Evolutionary conservation across 1,140 invertebrate genomes (phyloP).

Genomic region (Augochlora pura): DNA sequence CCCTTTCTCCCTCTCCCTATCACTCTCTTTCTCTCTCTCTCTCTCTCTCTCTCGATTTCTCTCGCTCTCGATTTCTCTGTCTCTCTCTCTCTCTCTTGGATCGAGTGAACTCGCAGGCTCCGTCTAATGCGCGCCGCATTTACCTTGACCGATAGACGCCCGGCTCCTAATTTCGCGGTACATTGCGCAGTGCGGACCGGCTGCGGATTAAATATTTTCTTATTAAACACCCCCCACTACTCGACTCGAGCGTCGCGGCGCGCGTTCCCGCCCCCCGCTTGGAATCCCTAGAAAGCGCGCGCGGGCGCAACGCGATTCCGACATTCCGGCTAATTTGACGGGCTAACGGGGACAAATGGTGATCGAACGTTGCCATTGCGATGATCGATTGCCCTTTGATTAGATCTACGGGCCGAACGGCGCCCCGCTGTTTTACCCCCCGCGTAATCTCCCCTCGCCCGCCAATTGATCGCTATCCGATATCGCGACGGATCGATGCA

Average conservation of each 20-base stretch:
- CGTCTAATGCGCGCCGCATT: constrained; percentile 76
- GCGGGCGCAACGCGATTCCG: background rate
- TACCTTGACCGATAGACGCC: constrained; percentile 76
- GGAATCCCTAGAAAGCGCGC: no score
- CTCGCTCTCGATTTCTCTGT: no score
- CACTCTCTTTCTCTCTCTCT: no score
- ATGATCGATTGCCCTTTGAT: constrained; percentile 1
- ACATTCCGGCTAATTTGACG: background rate
- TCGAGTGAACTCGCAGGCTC: constrained; percentile 46
- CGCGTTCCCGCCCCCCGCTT: no score
- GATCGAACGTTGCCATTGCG: background rate
- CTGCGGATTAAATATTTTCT: constrained; percentile 54
- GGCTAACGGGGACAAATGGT: background rate
- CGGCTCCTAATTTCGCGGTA: constrained; percentile 68
- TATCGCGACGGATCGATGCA: background rate
- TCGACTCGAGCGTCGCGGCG: no score
- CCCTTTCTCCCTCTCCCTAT: no score
- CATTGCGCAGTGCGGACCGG: constrained; percentile 59
- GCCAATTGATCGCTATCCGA: background rate
- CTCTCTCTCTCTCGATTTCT: background rate
- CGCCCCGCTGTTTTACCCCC: background rate
- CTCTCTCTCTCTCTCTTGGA: background rate
- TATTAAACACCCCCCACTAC: constrained; percentile 31
- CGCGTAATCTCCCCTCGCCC: no score
- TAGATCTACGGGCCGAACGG: background rate